These are phyloP conservation scores for Drosophila kikkawai DNA, from an alignment of 1,140 invertebrate genomes.

Conservation along the genomic window DNA sequence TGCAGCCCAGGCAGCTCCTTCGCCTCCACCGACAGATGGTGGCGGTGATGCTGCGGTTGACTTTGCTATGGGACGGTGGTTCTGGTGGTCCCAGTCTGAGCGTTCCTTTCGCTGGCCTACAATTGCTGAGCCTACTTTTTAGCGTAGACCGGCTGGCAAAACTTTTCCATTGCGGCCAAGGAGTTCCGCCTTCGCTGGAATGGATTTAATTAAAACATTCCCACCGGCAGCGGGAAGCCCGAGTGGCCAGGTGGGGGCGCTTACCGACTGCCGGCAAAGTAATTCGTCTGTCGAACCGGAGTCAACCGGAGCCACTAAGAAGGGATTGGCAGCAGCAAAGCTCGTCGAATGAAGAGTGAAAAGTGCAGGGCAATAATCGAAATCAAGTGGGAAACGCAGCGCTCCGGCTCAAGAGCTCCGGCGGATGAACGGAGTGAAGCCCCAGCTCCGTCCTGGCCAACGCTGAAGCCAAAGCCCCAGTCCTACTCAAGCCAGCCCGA, in stretches of 20 bases:
- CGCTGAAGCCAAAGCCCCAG: slow-evolving; percentile 27
- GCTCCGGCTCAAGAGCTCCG: slow-evolving; percentile 26
- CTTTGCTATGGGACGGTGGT: slow-evolving; percentile 59
- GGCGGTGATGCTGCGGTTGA: slow-evolving; percentile 59
- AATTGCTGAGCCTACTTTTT: slow-evolving; percentile 71
- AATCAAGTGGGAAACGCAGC: slow-evolving; percentile 41
- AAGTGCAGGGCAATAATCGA: slow-evolving; percentile 74
- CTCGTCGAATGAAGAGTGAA: slow-evolving; percentile 60
- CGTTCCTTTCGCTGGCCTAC: slow-evolving; percentile 39
- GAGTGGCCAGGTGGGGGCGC: slow-evolving; percentile 33
- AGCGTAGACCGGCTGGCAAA: slow-evolving; percentile 28
- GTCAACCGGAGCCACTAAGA: slow-evolving; percentile 44
- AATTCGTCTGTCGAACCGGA: slow-evolving; percentile 70
- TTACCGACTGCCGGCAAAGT: slow-evolving; percentile 32
- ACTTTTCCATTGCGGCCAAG: slow-evolving; percentile 44
- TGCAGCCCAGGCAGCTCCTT: slow-evolving; percentile 27
- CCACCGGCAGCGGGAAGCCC: slow-evolving; percentile 10
- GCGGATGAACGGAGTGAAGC: slow-evolving; percentile 20
- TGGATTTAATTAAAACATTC: slow-evolving; percentile 75
- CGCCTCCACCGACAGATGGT: slow-evolving; percentile 12
- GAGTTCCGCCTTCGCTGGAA: slow-evolving; percentile 14
- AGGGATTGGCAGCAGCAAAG: slow-evolving; percentile 54
- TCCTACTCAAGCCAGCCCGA: slow-evolving; percentile 26
- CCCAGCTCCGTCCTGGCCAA: slow-evolving; percentile 1
- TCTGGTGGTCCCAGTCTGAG: slow-evolving; percentile 45